Conservation (phyloP, 2,113 vertebrate species). For the Thalassarche chlororhynchos region DNA sequence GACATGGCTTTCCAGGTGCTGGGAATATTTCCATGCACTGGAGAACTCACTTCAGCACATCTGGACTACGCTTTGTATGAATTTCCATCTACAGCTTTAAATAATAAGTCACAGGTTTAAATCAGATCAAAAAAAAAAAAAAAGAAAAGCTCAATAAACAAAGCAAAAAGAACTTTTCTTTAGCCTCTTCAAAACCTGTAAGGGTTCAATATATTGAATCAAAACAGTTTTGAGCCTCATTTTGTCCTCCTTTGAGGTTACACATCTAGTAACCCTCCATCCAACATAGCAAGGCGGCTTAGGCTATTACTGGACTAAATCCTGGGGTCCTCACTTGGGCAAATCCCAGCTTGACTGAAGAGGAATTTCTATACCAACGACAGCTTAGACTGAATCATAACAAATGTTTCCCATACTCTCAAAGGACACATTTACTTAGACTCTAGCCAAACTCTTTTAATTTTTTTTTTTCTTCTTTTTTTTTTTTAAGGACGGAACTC, state of each 20-base stretch:
- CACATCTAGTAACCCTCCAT: background rate
- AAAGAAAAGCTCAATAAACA: background rate
- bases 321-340: background rate
- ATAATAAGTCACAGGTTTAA: background rate
- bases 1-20: background rate
- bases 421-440: background rate
- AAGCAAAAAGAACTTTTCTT: background rate
- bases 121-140: background rate
- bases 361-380: background rate
- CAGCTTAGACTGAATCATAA: background rate
- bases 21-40: background rate
- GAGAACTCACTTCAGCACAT: background rate
- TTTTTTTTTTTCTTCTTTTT: background rate
- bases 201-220: background rate
- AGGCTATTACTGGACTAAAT: background rate
- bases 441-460: background rate
- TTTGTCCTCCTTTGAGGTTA: background rate
- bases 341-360: background rate
- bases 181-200: background rate
- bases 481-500: background rate
- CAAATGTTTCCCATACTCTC: background rate
- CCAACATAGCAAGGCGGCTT: background rate
- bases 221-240: background rate
- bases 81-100: background rate
- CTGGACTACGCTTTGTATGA: background rate